A percentile compares a stretch with the other conserved stretches of the same genome.
Evolutionary conservation across 1,140 invertebrate species (phyloP).

Genomic region (Radopholus similis): DNA sequence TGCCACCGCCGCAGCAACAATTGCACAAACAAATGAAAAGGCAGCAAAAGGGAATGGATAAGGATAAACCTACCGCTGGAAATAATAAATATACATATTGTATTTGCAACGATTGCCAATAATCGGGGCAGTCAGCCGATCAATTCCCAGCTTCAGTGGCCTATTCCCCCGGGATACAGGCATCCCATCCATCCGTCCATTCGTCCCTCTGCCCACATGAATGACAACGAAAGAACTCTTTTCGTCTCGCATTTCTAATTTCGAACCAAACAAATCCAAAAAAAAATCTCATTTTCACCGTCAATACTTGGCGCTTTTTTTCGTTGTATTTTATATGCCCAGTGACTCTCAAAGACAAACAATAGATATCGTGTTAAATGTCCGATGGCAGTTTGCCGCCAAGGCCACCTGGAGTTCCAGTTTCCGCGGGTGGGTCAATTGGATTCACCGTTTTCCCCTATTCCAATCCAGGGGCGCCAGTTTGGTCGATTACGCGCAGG

Average conservation of each 20-base stretch:
- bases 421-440: neutral
- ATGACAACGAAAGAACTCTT: neutral
- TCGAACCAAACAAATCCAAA: neutral
- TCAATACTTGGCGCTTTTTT: neutral
- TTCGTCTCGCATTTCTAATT: neutral
- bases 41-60: no score
- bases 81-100: no score
- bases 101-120: no score
- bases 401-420: neutral
- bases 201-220: neutral
- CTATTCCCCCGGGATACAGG: neutral
- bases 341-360: neutral
- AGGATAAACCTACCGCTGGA: no score
- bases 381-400: conserved; percentile 15
- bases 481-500: conserved; percentile 25
- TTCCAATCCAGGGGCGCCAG: conserved; percentile 1
- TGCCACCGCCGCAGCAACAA: no score
- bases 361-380: neutral
- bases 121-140: no score
- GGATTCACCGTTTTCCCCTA: neutral
- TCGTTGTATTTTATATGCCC: no score
- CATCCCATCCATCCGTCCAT: neutral
- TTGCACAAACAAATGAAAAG: no score
- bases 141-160: neutral
- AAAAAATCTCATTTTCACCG: neutral